Conservation (phyloP, 2,797 vertebrate genomes). For the Enteromius viviparus region DNA sequence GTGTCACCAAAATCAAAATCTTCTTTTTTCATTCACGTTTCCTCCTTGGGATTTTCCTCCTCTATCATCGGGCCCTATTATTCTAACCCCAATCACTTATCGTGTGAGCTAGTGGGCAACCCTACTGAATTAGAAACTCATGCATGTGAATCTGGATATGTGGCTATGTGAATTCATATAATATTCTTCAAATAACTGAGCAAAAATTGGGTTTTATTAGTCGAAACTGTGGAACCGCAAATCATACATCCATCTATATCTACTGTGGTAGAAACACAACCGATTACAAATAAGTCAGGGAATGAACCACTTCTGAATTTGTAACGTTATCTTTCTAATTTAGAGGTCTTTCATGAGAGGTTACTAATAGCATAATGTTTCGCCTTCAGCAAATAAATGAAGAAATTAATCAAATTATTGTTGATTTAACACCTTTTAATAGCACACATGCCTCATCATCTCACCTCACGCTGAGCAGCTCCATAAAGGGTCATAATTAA, state of each 20-base stretch:
- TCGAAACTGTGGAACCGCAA: too few species aligned
- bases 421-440: constrained; percentile 63
- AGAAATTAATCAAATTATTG: constrained; percentile 68
- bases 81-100: too few species aligned
- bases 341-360: constrained; percentile 41
- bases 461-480: constrained; percentile 42
- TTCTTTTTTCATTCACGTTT: too few species aligned
- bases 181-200: too few species aligned
- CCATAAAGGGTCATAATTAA: constrained; percentile 39
- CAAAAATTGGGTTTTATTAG: too few species aligned
- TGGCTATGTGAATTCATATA: too few species aligned
- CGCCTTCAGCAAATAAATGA: constrained; percentile 69
- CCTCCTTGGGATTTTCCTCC: too few species aligned
- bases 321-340: constrained; percentile 24
- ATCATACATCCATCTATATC: not conserved
- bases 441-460: constrained; percentile 60
- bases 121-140: too few species aligned
- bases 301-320: constrained; percentile 5
- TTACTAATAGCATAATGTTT: constrained; percentile 69
- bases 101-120: too few species aligned
- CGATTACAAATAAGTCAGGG: not conserved
- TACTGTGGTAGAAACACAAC: not conserved
- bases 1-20: too few species aligned
- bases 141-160: too few species aligned
- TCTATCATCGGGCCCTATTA: too few species aligned